Evolutionary conservation across 2,888 invertebrate species (phyloP).

Genomic region (Amblyjoppa proteus): DNA sequence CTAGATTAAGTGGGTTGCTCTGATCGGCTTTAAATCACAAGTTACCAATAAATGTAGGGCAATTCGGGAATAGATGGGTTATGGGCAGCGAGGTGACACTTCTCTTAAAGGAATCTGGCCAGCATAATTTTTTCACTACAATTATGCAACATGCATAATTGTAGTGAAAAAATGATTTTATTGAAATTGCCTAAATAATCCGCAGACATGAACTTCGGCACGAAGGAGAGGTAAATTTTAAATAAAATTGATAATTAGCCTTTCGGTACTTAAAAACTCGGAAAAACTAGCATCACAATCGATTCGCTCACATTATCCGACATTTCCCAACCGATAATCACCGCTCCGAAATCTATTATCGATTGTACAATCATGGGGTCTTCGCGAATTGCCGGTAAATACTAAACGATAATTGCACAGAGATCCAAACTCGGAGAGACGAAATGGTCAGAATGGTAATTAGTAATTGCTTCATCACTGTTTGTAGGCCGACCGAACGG

Average conservation of each 20-base stretch:
- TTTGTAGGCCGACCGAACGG: slow-evolving; percentile 25
- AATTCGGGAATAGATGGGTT: background rate
- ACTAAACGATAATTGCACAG: slow-evolving; percentile 26
- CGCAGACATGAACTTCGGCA: too few species aligned
- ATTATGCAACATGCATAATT: too few species aligned
- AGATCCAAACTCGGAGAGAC: background rate
- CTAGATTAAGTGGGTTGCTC: slow-evolving; percentile 6
- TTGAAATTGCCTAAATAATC: too few species aligned
- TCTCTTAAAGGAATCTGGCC: too few species aligned
- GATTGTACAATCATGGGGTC: slow-evolving; percentile 47
- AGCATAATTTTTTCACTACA: too few species aligned
- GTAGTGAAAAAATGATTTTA: too few species aligned
- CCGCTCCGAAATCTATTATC: slow-evolving; percentile 39
- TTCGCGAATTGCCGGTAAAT: slow-evolving; percentile 50
- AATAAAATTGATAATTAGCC: too few species aligned
- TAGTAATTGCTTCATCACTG: slow-evolving; percentile 46
- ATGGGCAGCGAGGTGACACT: too few species aligned
- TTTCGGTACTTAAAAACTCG: too few species aligned
- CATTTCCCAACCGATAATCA: slow-evolving; percentile 21
- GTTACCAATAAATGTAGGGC: background rate
- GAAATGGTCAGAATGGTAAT: slow-evolving; percentile 14
- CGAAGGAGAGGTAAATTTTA: too few species aligned
- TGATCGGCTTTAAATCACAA: slow-evolving; percentile 2
- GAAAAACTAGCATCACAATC: background rate
- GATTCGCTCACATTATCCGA: background rate